phyloP scores from a whole-genome alignment of 2,888 invertebrate genomes.

The Celastrina argiolus region DNA sequence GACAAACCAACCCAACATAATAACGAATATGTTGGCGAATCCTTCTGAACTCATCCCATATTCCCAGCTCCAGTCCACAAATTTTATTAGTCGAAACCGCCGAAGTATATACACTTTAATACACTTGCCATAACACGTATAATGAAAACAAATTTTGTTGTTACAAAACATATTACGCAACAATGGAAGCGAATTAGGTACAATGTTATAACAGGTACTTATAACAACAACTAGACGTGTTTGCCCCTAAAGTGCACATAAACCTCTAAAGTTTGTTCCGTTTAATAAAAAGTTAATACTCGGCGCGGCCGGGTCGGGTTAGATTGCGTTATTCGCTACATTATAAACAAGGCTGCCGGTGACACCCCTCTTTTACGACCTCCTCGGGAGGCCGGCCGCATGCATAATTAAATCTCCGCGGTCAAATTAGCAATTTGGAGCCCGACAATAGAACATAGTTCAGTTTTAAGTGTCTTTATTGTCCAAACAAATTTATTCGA shows the following conservation, averaged over 20 bases:
- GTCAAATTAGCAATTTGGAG: constrained; percentile 72
- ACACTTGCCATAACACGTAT: not conserved
- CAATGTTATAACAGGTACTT: constrained; percentile 23
- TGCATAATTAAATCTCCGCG: constrained; percentile 77
- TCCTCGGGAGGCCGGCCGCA: constrained; percentile 59
- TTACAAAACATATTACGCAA: constrained; percentile 2
- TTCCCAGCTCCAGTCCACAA: not conserved
- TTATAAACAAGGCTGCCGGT: constrained; percentile 73
- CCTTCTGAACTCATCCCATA: not conserved
- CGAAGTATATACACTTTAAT: not conserved
- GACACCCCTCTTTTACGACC: constrained; percentile 70
- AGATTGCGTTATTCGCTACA: constrained; percentile 72
- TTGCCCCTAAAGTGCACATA: constrained; percentile 50
- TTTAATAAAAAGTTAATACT: constrained; percentile 74
- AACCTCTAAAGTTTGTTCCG: constrained; percentile 65
- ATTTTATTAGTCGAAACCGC: not conserved
- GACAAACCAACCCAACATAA: not conserved
- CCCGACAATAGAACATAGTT: constrained; percentile 70
- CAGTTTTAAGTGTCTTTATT: constrained; percentile 69
- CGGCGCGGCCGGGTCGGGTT: constrained; percentile 55
- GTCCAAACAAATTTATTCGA: constrained; percentile 68
- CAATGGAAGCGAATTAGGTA: constrained; percentile 11
- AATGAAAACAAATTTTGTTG: constrained; percentile 13
- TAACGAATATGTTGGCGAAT: not conserved
- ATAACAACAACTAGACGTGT: constrained; percentile 48